Evolutionary conservation across 2,797 vertebrate species (phyloP).

Genomic region (Parauchenoglanis ngamensis): DNA sequence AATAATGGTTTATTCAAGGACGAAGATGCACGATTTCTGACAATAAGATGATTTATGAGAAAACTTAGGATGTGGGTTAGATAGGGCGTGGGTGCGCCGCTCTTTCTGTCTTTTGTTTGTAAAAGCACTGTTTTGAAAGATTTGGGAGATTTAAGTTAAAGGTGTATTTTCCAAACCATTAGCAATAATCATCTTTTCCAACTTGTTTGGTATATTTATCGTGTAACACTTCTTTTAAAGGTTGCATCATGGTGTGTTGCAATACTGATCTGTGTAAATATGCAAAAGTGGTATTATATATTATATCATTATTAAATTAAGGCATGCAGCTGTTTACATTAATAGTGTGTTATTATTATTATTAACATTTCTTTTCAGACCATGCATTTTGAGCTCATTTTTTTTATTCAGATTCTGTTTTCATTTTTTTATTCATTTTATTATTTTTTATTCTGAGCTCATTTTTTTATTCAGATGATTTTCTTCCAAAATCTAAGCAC

Average conservation of each 20-base stretch:
- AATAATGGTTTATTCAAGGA: not conserved
- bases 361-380: not conserved
- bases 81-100: not conserved
- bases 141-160: not conserved
- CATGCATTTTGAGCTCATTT: not conserved
- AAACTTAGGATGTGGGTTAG: not conserved
- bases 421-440: no score
- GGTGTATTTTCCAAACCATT: not conserved
- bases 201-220: not conserved
- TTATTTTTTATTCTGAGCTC: no score
- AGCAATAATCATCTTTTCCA: not conserved
- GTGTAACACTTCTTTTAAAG: not conserved
- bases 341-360: not conserved
- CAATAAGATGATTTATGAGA: slow-evolving; percentile 25
- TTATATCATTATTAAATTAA: not conserved
- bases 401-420: not conserved
- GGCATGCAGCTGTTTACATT: not conserved
- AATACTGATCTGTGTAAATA: not conserved
- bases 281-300: not conserved
- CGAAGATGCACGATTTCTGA: not conserved
- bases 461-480: not conserved
- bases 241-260: not conserved
- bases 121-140: not conserved
- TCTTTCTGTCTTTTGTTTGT: not conserved
- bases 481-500: not conserved